Evolutionary conservation across 2,888 invertebrate species (phyloP).

Genomic region (Torymus tubicola): DNA sequence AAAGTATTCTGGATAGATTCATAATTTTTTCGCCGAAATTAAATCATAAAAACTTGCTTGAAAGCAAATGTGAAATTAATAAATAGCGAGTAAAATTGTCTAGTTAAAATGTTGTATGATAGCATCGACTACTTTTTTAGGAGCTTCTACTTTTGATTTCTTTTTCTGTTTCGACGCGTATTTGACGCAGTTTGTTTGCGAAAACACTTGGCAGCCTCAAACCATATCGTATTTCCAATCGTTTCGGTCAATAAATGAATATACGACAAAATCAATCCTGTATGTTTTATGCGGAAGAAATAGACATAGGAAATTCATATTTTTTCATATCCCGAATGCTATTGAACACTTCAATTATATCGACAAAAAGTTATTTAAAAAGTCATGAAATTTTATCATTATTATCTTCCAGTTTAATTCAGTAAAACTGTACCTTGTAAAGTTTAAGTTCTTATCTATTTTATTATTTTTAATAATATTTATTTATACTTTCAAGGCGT

Average conservation of each 20-base stretch:
- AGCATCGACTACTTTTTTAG: not conserved
- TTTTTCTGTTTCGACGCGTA: conserved; percentile 3
- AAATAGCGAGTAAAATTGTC: not conserved
- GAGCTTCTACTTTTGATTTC: not conserved
- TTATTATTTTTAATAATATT: too few relatives aligned
- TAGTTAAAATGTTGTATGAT: conserved; percentile 2
- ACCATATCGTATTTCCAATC: conserved; percentile 31
- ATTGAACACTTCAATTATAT: too few relatives aligned
- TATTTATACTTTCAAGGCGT: too few relatives aligned
- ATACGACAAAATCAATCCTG: conserved; percentile 16
- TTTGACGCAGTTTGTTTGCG: conserved; percentile 3
- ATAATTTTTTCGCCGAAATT: too few relatives aligned
- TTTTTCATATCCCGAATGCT: too few relatives aligned
- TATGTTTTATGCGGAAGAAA: not conserved
- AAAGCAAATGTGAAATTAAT: not conserved
- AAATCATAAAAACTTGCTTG: not conserved
- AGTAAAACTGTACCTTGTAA: too few relatives aligned
- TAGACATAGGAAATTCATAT: not conserved
- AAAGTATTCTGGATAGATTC: too few relatives aligned
- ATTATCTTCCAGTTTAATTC: too few relatives aligned
- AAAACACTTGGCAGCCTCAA: conserved; percentile 26
- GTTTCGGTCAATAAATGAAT: conserved; percentile 8
- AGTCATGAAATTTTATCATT: too few relatives aligned
- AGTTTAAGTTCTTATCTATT: too few relatives aligned
- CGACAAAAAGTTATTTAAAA: too few relatives aligned